These are phyloP conservation scores for Odontamblyopus lacepedii DNA, from an alignment of 2,797 vertebrate species.

Conservation along the genomic window DNA sequence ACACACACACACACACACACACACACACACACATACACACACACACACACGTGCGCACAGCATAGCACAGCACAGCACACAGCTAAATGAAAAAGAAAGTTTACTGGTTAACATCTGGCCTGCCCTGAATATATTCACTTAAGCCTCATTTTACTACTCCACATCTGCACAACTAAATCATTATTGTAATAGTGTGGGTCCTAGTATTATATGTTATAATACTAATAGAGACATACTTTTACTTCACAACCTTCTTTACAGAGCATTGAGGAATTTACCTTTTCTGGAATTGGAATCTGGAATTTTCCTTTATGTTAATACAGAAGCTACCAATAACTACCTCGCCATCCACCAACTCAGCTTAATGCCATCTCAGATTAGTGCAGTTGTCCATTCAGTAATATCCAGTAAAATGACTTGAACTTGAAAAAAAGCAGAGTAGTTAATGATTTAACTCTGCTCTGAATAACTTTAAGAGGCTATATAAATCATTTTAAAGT, in stretches of 20 bases:
- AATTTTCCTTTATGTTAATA: background rate
- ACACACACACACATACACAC: background rate
- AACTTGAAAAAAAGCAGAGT: background rate
- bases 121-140: background rate
- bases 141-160: background rate
- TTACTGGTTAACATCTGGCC: conserved; percentile 2
- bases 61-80: background rate
- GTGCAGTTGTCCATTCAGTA: background rate
- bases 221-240: background rate
- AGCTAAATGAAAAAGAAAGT: background rate
- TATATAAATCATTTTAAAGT: too few relatives aligned
- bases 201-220: background rate
- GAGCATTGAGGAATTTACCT: background rate
- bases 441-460: too few relatives aligned
- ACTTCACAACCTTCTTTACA: background rate
- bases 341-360: background rate
- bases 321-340: background rate
- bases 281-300: too few relatives aligned
- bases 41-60: background rate
- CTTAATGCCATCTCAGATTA: background rate
- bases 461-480: too few relatives aligned
- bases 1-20: background rate
- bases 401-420: background rate
- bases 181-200: background rate
- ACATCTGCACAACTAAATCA: background rate